phyloP scores from a whole-genome alignment of 2,888 invertebrate species.

The Tenthredo distinguenda region DNA sequence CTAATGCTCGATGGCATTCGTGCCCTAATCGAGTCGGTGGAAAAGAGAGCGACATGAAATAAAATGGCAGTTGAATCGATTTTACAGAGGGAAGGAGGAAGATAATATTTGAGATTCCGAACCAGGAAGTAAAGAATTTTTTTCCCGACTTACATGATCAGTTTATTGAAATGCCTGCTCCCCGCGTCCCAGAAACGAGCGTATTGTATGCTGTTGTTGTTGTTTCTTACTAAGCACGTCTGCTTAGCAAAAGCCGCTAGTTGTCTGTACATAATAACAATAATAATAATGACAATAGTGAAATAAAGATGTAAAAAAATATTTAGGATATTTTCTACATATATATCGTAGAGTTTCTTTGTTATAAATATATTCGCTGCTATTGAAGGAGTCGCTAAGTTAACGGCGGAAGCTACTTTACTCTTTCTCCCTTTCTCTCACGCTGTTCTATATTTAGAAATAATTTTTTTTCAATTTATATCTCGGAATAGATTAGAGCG shows the following conservation, averaged over 20 bases:
- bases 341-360: not conserved
- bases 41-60: not conserved
- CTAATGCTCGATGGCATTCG: not conserved
- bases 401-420: not conserved
- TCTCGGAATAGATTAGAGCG: not conserved
- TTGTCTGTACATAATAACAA: slow-evolving; percentile 5
- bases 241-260: slow-evolving; percentile 20
- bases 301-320: not conserved
- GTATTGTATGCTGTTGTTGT: not conserved
- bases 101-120: not conserved
- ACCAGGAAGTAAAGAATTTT: not conserved
- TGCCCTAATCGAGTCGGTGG: not conserved
- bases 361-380: not conserved
- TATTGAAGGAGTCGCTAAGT: not conserved
- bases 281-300: not conserved
- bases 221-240: slow-evolving; percentile 18
- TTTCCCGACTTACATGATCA: slow-evolving; percentile 13
- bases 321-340: not conserved
- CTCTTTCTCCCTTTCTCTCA: not conserved
- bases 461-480: not conserved
- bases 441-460: not conserved
- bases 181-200: not conserved
- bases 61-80: slow-evolving; percentile 42
- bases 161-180: not conserved
- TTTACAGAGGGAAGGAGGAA: not conserved